Evolutionary conservation across 2,797 vertebrate species (phyloP), one percentile per base, ranked within the genome.

Genomic region (Melanotaenia nigrans): DNA sequence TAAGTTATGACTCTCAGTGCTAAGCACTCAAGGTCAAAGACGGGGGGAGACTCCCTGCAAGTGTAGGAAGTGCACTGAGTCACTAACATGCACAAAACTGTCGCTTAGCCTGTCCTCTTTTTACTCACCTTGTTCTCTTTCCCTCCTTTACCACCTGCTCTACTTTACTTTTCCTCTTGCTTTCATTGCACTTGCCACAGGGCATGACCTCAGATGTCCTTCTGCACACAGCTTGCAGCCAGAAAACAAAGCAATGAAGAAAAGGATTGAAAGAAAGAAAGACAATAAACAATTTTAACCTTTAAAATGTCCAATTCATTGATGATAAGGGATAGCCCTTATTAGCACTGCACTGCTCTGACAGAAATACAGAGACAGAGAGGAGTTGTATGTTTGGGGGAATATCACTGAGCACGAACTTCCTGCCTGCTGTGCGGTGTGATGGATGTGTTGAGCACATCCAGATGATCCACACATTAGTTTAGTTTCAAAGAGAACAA

Each of bases 1-100:
- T 61, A 81, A 73, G 81, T 85, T 82, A 58, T 77, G 78, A 66
- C 78, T 74, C 85, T 84, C 85, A 58, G 82, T 85, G 81, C 72
- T 79, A 87, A 83, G 75, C 40, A 25, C 70, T 90, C 86, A 94
- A 93, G 92, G 93, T 94, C 89, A 89, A 69, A 75, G 65, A 77
- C 56, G 20, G 77, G 61, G 40, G 42, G 6, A 77, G 68, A 82
- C 85, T 83, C 87, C 77, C 85, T 81, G 85, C 77, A 82, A 79
- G 68, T 68, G 59, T 40, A 69, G 58, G 64, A 65, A 62, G 55
- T 5, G 54, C 61, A 64, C 71, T 16, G 71, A 82, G 51, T 66
- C 58, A 67, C 40, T 68, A 65, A 13, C 51, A 78, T 69, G 68
- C 69, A 72, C 45, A 74, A 82, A 75, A 65, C 24, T 36, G 38